Base-by-base conservation (phyloP, 2,797 vertebrate species). In the Coilia nasus region DNA sequence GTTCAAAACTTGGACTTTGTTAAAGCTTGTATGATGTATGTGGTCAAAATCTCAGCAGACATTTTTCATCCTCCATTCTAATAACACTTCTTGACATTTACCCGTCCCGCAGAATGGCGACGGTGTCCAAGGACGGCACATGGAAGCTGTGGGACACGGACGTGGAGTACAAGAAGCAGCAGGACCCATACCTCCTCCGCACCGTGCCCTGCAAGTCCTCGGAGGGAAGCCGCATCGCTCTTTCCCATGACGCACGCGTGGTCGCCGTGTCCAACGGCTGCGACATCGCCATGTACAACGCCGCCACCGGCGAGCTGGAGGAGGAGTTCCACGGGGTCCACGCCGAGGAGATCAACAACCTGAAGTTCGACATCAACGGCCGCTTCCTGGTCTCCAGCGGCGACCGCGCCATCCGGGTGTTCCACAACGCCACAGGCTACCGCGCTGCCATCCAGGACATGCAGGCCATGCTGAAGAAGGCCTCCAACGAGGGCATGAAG, bases 101-200 rank as follows among this genome's bases (percentile, higher is more conserved):
- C 31, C 41, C 7, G 0, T 81, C 10, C 84, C 85, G 21, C 92
- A 99, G 98, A 92, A 99, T 99, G 98, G 97, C 93, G 0, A 98
- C 97, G 0, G 92, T 99, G 54, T 99, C 98, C 0, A 99, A 98
- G 93, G 98, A 99, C 0, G 95, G 98, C 0, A 99, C 97, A 0
- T 99, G 98, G 98, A 98, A 97, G 90, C 93, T 99, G 84, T 99
- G 98, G 98, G 97, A 98, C 91, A 99, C 97, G 0, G 93, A 98
- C 0, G 97, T 99, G 82, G 97, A 99, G 84, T 99, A 99, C 87
- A 98, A 98, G 90, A 96, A 98, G 93, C 97, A 99, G 87, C 98
- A 99, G 92, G 98, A 99, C 83, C 98, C 98, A 0, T 98, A 97
- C 91, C 91, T 99, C 83, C 94, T 99, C 82, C 94, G 93, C 90